Base-by-base conservation (phyloP, 2,888 invertebrate genomes). In the Arctia plantaginis region DNA sequence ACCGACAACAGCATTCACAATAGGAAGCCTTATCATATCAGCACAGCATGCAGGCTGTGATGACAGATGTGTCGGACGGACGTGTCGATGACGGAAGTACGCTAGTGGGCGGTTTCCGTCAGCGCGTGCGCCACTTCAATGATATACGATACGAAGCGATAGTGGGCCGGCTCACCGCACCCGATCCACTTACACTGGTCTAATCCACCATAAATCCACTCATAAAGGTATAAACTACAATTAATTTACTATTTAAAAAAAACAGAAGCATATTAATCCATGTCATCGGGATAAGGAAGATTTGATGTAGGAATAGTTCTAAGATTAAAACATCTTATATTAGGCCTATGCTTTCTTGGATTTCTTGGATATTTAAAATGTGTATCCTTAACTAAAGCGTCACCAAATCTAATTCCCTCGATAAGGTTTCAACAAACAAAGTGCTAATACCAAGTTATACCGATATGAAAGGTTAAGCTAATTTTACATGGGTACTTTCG, bases 11-110 rank as follows among this genome's bases (percentile, higher is more conserved):
- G 74, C 74, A 72, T 77, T 77, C 51, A 47, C 77, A 78, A 82
- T 89, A 86, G 91, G 94, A 95, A 94, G 89, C 94, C 95, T 91
- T 94, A 93, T 94, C 94, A 88, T 87, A 90, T 91, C 89, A 79
- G 79, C 79, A 75, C 73, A 73, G 80, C 86, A 86, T 44, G 80
- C 87, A 86, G 87, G 89, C 71, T 69, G 30, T 73, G 67, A 72
- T 83, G 77, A 77, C 83, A 84, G 84, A 83, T 80, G 83, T 78
- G 72, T 35, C 41, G 72, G 77, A 74, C 90, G 90, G 87, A 84
- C 82, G 81, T 83, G 76, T 76, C 77, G 82, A 74, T 82, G 85
- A 78, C 90, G 94, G 93, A 94, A 91, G 89, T 85, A 81, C 69
- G 89, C 80, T 85, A 75, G 90, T 90, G 88, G 92, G 92, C 88